These are phyloP conservation scores for Eurystomus gularis DNA, from an alignment of 2,113 vertebrate species.

Conservation along the genomic window DNA sequence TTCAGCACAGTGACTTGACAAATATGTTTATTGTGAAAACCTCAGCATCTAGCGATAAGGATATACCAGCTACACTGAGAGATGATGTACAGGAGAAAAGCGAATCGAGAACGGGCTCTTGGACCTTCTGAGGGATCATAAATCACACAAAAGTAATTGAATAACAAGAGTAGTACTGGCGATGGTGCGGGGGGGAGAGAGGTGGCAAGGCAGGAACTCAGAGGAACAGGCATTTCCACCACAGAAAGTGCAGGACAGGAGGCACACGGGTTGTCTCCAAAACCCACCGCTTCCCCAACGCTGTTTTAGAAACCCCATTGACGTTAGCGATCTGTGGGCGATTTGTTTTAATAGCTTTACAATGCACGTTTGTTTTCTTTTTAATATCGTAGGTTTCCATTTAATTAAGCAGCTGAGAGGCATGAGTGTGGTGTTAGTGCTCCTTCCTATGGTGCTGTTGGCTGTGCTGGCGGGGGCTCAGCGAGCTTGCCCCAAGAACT, in stretches of 20 bases:
- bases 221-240: not conserved
- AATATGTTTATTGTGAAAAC: slow-evolving; percentile 63
- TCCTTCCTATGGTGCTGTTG: slow-evolving; percentile 83
- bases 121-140: not conserved
- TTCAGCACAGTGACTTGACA: slow-evolving; percentile 64
- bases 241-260: not conserved
- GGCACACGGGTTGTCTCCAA: not conserved
- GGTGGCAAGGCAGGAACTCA: not conserved
- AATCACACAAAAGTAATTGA: slow-evolving; percentile 9
- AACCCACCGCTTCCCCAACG: not conserved
- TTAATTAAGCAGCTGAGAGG: slow-evolving; percentile 77
- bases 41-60: not conserved
- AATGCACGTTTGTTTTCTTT: slow-evolving; percentile 59
- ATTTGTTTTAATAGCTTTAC: slow-evolving; percentile 14
- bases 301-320: not conserved
- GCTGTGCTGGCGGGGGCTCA: slow-evolving; percentile 82
- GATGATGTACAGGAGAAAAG: not conserved
- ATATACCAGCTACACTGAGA: not conserved
- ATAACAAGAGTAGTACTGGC: not conserved
- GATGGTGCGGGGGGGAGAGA: not conserved
- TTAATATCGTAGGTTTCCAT: slow-evolving; percentile 73
- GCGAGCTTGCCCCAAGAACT: slow-evolving; percentile 91
- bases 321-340: not conserved
- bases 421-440: slow-evolving; percentile 81
- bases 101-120: not conserved